Percentiles rank a stretch among this genome's conserved stretches.
These are phyloP conservation scores for Telenomus remus DNA, from an alignment of 1,140 invertebrate species.

Conservation along the genomic window DNA sequence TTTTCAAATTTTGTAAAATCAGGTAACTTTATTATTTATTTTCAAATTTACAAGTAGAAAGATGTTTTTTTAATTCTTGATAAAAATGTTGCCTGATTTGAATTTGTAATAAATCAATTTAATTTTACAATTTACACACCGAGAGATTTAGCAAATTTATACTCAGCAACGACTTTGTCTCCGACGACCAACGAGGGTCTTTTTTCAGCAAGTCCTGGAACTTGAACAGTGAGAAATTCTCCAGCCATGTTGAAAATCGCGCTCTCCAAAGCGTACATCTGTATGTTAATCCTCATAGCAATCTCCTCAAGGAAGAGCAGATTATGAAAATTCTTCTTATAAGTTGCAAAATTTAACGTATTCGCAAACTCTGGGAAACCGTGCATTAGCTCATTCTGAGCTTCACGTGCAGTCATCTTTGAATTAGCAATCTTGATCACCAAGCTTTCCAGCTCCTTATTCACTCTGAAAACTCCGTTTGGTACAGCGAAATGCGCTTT, in stretches of 20 bases:
- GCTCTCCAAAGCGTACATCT: constrained; percentile 82
- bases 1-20: no score
- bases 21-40: no score
- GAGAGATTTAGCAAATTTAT: constrained; percentile 68
- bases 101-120: no score
- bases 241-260: constrained; percentile 79
- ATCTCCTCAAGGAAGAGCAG: constrained; percentile 89
- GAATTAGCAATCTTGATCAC: constrained; percentile 72
- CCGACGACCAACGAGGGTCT: constrained; percentile 89
- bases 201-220: constrained; percentile 88
- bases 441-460: constrained; percentile 76
- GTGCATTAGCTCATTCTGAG: constrained; percentile 65
- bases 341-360: constrained; percentile 76
- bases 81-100: no score
- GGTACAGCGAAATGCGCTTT: no score
- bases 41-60: no score
- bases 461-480: constrained; percentile 75
- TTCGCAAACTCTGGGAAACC: constrained; percentile 74
- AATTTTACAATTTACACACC: no score
- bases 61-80: no score
- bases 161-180: constrained; percentile 81
- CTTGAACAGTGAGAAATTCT: constrained; percentile 84
- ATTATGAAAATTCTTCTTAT: constrained; percentile 80
- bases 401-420: constrained; percentile 66
- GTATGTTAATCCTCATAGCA: constrained; percentile 78